These are phyloP conservation scores for Lottia gigantea DNA, from an alignment of 2,888 invertebrate genomes.

Conservation along the genomic window DNA sequence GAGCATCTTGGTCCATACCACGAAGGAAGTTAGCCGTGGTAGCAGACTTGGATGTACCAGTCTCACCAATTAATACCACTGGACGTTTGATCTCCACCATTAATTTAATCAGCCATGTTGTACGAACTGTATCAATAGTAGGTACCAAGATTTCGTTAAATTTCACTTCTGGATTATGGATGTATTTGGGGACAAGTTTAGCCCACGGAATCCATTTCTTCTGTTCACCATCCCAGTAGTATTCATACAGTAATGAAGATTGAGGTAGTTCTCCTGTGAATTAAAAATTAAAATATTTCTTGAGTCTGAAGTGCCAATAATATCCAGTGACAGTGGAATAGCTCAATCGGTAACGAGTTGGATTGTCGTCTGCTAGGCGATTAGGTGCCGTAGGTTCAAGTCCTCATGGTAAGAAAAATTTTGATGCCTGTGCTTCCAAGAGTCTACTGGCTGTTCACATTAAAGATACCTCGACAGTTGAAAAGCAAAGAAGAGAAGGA, in stretches of 20 bases:
- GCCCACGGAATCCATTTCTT: conserved; percentile 87
- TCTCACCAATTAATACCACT: conserved; percentile 87
- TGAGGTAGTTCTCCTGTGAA: conserved; percentile 79
- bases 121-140: conserved; percentile 86
- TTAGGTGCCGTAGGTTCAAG: too few relatives aligned
- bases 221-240: conserved; percentile 78
- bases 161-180: conserved; percentile 77
- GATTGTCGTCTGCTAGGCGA: too few relatives aligned
- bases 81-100: conserved; percentile 82
- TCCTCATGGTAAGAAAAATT: too few relatives aligned
- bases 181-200: conserved; percentile 81
- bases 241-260: conserved; percentile 83
- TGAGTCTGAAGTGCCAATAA: too few relatives aligned
- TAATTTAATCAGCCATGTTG: conserved; percentile 79
- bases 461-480: too few relatives aligned
- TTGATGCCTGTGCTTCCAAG: too few relatives aligned
- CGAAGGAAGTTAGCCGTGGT: conserved; percentile 85
- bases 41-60: conserved; percentile 92
- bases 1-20: conserved; percentile 73
- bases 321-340: too few relatives aligned
- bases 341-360: too few relatives aligned
- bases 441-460: too few relatives aligned
- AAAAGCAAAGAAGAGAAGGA: too few relatives aligned
- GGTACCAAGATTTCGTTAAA: conserved; percentile 90
- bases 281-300: not conserved